Evolutionary conservation across 2,797 vertebrate species (phyloP), one percentile per base, ranked within the genome.

Genomic region (Arctocebus calabarensis): DNA sequence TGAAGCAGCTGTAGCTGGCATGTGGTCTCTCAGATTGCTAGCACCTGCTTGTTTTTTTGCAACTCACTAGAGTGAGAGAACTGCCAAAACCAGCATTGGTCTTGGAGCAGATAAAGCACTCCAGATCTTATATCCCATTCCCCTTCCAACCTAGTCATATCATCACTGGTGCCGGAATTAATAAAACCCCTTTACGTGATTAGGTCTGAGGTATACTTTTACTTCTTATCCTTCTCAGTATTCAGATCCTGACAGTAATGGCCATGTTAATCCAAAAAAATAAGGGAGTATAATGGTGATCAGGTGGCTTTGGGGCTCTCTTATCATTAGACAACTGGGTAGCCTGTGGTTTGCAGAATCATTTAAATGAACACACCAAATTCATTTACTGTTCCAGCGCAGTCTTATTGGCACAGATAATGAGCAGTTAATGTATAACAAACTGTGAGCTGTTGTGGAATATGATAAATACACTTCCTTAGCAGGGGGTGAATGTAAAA

Each of bases 1-100:
- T 98, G 98, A 98, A 98, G 98, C 98, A 98, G 98, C 98, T 98
- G 98, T 98, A 98, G 95, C 98, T 98, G 98, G 98, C 98, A 98
- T 98, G 98, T 97, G 97, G 98, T 98, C 97, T 97, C 97, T 98
- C 97, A 97, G 98, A 98, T 98, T 98, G 98, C 98, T 98, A 98
- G 97, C 98, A 98, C 98, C 98, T 98, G 98, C 98, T 98, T 98
- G 96, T 96, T 98, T 97, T 97, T 97, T 97, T 97, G 96, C 96
- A 98, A 98, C 97, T 98, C 98, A 92, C 98, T 98, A 84, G 92
- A 98, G 98, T 98, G 97, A 98, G 97, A 97, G 92, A 94, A 97
- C 96, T 98, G 98, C 98, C 98, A 98, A 98, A 98, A 97, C 97
- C 97, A 98, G 98, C 98, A 91, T 83, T 98, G 98, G 97, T 98